Evolutionary conservation across 2,113 vertebrate species (phyloP).

Genomic region (Proterorhinus semilunaris): DNA sequence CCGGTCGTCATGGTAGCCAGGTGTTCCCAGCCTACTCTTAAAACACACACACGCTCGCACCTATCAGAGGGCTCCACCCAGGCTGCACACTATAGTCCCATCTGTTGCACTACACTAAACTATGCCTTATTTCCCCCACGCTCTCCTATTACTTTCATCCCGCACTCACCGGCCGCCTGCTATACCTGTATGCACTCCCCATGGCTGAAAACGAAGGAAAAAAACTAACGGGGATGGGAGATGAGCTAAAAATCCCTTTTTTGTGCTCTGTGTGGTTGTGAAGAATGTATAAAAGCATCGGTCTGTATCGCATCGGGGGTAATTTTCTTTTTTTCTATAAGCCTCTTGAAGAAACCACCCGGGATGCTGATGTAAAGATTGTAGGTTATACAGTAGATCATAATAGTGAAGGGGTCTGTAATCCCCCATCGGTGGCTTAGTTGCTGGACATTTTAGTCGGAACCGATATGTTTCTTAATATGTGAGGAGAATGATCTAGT

Average conservation of each 20-base stretch:
- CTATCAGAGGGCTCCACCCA: slow-evolving; percentile 66
- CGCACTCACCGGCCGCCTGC: slow-evolving; percentile 20
- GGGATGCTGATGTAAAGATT: slow-evolving; percentile 59
- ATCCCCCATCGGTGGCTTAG: slow-evolving; percentile 48
- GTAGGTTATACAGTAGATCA: slow-evolving; percentile 50
- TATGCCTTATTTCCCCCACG: slow-evolving; percentile 71
- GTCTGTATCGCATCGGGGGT: slow-evolving; percentile 38
- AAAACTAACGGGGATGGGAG: slow-evolving; percentile 35
- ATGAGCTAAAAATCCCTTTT: slow-evolving; percentile 26
- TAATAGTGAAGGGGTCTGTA: slow-evolving; percentile 46
- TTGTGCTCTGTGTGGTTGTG: slow-evolving; percentile 30
- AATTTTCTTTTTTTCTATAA: slow-evolving; percentile 34
- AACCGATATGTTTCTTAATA: slow-evolving; percentile 65
- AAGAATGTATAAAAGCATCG: slow-evolving; percentile 73
- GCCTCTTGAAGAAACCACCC: slow-evolving; percentile 50
- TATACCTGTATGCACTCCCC: slow-evolving; percentile 31
- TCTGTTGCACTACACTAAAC: slow-evolving; percentile 67
- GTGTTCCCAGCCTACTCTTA: slow-evolving; percentile 48
- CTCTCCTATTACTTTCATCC: slow-evolving; percentile 16
- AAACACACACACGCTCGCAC: slow-evolving; percentile 26
- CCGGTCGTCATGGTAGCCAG: slow-evolving; percentile 75
- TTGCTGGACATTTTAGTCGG: slow-evolving; percentile 57
- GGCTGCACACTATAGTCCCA: slow-evolving; percentile 71
- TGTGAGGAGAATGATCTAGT: slow-evolving; percentile 63
- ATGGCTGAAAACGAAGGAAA: slow-evolving; percentile 43